These are phyloP conservation scores for Antheraea yamamai DNA, from an alignment of 2,888 invertebrate species.

Conservation along the genomic window DNA sequence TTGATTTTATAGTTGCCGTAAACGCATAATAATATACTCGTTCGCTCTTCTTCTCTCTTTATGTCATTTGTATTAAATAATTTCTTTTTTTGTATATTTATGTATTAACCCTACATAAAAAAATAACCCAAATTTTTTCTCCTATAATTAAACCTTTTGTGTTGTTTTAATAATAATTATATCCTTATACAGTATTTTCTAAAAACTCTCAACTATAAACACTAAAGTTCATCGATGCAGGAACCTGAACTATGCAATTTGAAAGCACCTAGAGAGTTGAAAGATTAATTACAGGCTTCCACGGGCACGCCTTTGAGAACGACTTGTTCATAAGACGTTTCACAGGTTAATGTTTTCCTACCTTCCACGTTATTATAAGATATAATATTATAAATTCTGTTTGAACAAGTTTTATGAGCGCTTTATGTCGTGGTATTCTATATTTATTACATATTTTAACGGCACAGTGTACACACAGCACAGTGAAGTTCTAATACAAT, in stretches of 20 bases:
- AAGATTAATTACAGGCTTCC: constrained; percentile 47
- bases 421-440: neutral
- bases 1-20: neutral
- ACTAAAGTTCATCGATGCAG: constrained; percentile 24
- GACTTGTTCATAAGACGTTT: constrained; percentile 28
- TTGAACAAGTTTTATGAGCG: neutral
- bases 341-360: constrained; percentile 14
- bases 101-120: neutral
- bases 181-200: neutral
- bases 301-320: constrained; percentile 40
- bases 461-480: too few relatives aligned
- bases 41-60: neutral
- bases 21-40: neutral
- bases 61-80: neutral
- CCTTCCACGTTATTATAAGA: neutral
- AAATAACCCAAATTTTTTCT: neutral
- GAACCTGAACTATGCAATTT: constrained; percentile 29
- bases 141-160: neutral
- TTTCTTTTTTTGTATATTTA: neutral
- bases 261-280: constrained; percentile 34
- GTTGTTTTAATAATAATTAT: neutral
- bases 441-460: too few relatives aligned
- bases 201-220: neutral
- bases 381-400: neutral
- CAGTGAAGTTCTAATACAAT: too few relatives aligned